These are phyloP conservation scores for Pteropus alecto DNA, from an alignment of 2,113 vertebrate genomes.

Conservation along the genomic window DNA sequence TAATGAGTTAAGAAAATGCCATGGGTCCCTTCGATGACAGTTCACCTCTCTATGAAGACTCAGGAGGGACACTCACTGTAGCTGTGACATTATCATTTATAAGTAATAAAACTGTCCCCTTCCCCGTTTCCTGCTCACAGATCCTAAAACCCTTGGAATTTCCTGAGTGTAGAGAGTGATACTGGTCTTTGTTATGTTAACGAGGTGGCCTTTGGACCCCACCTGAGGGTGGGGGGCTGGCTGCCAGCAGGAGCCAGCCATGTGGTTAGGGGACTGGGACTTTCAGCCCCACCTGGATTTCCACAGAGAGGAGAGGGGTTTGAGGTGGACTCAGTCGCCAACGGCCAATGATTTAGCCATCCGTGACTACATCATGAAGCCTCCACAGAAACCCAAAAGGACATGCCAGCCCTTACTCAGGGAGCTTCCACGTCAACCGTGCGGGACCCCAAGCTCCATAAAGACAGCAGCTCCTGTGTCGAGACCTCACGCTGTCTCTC, in stretches of 20 bases:
- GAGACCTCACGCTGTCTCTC: neutral
- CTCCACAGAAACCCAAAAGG: neutral
- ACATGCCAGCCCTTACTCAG: neutral
- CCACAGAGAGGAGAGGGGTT: neutral
- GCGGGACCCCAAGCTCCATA: no score
- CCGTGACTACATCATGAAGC: no score
- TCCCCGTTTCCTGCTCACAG: neutral
- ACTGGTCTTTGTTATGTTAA: no score
- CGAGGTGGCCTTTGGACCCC: no score
- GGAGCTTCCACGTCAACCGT: neutral
- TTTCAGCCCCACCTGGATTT: neutral
- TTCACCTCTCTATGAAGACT: neutral
- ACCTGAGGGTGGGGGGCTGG: no score
- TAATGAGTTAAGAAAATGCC: neutral
- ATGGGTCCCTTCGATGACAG: rapidly evolving
- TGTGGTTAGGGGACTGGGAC: neutral
- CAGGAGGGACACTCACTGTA: no score
- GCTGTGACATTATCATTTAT: neutral
- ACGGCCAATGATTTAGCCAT: neutral
- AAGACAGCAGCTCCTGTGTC: neutral
- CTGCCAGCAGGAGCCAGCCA: neutral
- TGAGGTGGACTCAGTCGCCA: neutral
- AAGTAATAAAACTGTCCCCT: neutral
- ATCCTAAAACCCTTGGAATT: no score
- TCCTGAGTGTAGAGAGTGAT: no score